These are phyloP conservation scores for Chionomys nivalis DNA, from an alignment of 2,113 vertebrate species.

Conservation along the genomic window DNA sequence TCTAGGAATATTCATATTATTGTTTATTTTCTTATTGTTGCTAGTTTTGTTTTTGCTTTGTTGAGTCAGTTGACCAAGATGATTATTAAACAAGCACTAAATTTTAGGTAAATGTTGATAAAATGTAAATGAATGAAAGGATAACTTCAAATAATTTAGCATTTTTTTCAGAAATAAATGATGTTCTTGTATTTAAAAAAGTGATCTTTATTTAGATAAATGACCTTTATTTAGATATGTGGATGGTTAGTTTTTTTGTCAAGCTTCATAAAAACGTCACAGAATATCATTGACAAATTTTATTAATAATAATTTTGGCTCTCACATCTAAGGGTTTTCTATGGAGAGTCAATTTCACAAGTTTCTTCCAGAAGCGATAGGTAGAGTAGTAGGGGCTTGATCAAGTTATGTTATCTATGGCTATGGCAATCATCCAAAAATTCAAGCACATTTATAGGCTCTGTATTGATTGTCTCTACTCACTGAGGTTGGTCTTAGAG, in stretches of 20 bases:
- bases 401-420: background rate
- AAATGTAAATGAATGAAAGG: too few species aligned
- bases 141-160: too few species aligned
- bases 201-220: too few species aligned
- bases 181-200: too few species aligned
- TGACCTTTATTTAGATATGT: background rate
- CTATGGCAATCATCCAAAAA: background rate
- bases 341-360: background rate
- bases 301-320: background rate
- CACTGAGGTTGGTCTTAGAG: background rate
- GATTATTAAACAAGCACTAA: too few species aligned
- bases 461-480: background rate
- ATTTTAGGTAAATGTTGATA: too few species aligned
- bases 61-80: too few species aligned
- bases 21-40: too few species aligned
- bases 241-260: background rate
- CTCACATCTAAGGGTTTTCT: background rate
- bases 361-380: background rate
- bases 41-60: too few species aligned
- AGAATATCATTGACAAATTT: background rate
- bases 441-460: background rate
- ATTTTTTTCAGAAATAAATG: too few species aligned
- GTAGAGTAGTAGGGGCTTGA: background rate
- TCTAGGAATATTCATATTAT: too few species aligned
- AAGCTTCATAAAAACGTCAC: background rate